Base-by-base conservation (phyloP, 2,888 invertebrate genomes). In the Athripsodes cinereus region DNA sequence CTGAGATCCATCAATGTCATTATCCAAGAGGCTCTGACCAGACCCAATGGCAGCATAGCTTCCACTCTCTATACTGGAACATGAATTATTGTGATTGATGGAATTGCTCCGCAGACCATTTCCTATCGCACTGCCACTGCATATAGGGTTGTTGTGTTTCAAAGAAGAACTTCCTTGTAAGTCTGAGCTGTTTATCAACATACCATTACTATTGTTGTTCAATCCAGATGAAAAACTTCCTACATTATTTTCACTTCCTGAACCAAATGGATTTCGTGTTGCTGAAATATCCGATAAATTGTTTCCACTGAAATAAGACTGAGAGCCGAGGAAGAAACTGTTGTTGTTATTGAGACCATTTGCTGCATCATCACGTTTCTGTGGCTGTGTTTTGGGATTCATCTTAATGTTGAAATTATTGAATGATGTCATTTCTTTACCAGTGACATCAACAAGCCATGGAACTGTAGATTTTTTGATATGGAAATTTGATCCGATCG, bases 401-500 rank as follows among this genome's bases (percentile, higher is more conserved):
- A 35, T 55, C 2, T 26, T 52, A 22, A 51, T 34, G 20, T 35
- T 22, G 21, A 55, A 22, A 51, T 50, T 51, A 18, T 34, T 34
- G 22, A 6, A 56, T 31, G 10, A 18, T 20, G 53, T 54, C 2
- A 26, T 11, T 6, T 57, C 46, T 34, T 59, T 63, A 20, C 60
- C 63, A 1, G 58, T 19, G 2, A 51, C 10, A 8, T 57, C 21
- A 11, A 61, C 63, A 18, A 52, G 44, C 61, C 63, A 61, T 13
- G 49, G 22, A 2, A 55, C 54, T 5, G 59, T 52, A 53, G 61
- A 61, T 65, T 66, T 62, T 35, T 63, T 64, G 8, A 44, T 46
- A 34, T 59, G 61, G 34, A 46, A 61, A 21, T 71, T 69, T 1
- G 76, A 73, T 13, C 78, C 78, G 52, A 78, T 78, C 1, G 78